Percentiles rank a stretch among this genome's conserved stretches.
phyloP scores from a whole-genome alignment of 35 echinoderm and acorn worm species.

The Patiria miniata region DNA sequence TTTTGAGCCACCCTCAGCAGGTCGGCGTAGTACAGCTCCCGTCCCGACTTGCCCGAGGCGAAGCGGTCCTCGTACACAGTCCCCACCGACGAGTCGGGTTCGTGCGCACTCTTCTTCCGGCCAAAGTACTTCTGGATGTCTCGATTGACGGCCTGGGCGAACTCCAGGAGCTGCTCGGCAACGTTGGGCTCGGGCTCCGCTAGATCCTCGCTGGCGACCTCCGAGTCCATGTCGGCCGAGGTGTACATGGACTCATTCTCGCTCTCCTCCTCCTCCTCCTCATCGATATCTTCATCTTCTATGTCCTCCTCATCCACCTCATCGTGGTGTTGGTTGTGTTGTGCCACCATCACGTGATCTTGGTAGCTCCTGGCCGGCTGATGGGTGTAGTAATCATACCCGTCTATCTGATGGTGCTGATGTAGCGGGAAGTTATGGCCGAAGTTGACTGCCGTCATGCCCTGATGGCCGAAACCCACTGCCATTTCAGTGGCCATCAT shows the following conservation, averaged over 20 bases:
- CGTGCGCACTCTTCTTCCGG: constrained; percentile 69
- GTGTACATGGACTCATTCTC: constrained; percentile 60
- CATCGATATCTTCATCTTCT: constrained; percentile 26
- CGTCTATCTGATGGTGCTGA: not conserved
- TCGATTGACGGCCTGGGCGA: constrained; percentile 78
- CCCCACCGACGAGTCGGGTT: constrained; percentile 52
- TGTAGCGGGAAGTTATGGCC: not conserved
- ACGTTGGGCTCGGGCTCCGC: constrained; percentile 57
- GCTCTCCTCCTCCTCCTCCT: constrained; percentile 42
- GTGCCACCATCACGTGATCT: constrained; percentile 4
- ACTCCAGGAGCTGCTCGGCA: constrained; percentile 71
- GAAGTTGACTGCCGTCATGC: not conserved
- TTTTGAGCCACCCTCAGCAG: constrained; percentile 76
- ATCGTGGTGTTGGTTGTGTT: constrained; percentile 3
- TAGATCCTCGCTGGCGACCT: constrained; percentile 22
- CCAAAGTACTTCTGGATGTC: constrained; percentile 98
- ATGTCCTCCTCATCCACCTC: too few relatives aligned
- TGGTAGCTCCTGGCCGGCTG: constrained; percentile 20
- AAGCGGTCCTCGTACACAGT: constrained; percentile 44
- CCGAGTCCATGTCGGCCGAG: constrained; percentile 56
- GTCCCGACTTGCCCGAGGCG: constrained; percentile 57
- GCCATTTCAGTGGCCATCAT: constrained; percentile 30
- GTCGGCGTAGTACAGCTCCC: constrained; percentile 95
- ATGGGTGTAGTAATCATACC: constrained; percentile 8
- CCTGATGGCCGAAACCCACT: not conserved